Conservation (phyloP, 2,888 invertebrate species). For the Maniola hyperantus region DNA sequence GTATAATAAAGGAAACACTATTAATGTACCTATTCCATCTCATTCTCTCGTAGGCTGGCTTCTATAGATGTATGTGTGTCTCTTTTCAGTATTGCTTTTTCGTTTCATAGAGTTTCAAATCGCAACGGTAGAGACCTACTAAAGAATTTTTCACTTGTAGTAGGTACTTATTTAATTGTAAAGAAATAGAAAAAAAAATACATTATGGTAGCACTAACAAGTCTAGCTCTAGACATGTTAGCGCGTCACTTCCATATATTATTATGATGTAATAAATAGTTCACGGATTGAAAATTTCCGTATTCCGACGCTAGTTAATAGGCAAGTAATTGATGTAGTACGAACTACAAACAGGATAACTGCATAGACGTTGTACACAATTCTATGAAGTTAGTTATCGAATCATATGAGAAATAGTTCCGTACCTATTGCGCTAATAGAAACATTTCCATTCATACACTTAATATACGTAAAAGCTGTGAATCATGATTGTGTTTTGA, state of each 20-base stretch:
- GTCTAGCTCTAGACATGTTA: not conserved
- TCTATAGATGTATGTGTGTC: no score
- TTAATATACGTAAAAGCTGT: conserved; percentile 12
- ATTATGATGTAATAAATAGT: conserved; percentile 5
- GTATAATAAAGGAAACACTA: no score
- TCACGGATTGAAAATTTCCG: conserved; percentile 9
- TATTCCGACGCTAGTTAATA: conserved; percentile 7
- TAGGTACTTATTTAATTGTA: no score
- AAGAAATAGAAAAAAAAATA: no score
- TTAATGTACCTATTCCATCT: no score
- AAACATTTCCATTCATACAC: conserved; percentile 11
- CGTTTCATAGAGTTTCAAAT: no score
- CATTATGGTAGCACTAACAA: no score
- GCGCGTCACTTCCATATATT: not conserved
- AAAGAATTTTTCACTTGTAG: no score
- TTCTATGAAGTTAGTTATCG: conserved; percentile 11
- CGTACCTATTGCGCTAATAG: conserved; percentile 1
- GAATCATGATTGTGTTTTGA: not conserved
- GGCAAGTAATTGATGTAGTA: not conserved
- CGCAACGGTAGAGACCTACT: no score
- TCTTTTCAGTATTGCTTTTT: no score
- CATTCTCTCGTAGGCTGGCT: no score
- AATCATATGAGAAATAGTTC: conserved; percentile 12
- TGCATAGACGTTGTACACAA: not conserved
- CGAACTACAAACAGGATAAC: conserved; percentile 7